Evolutionary conservation across 1,140 invertebrate genomes (phyloP).

Genomic region (Heliconius eleuchia): DNA sequence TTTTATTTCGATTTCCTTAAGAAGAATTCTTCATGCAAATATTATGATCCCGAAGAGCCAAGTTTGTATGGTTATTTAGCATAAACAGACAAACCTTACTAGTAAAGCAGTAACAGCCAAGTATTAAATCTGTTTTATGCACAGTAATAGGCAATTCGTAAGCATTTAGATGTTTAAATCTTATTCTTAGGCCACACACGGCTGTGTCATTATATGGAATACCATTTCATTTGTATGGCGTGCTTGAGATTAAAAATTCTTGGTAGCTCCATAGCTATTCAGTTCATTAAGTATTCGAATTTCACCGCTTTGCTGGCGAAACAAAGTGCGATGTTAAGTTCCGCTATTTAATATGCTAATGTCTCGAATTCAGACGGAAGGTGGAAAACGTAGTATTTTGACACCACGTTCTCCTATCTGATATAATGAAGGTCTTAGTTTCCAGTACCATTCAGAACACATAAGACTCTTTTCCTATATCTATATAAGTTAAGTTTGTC

Average conservation of each 20-base stretch:
- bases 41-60: conserved; percentile 44
- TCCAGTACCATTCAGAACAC: too few relatives aligned
- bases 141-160: conserved; percentile 46
- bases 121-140: conserved; percentile 44
- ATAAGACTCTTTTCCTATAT: not conserved
- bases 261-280: too few relatives aligned
- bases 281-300: too few relatives aligned
- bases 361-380: too few relatives aligned
- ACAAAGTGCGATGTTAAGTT: too few relatives aligned
- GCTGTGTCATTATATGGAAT: conserved; percentile 5
- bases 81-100: conserved; percentile 49
- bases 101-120: conserved; percentile 32
- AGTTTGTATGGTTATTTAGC: conserved; percentile 59
- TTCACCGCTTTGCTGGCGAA: too few relatives aligned
- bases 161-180: conserved; percentile 39
- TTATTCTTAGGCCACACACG: conserved; percentile 37
- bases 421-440: too few relatives aligned
- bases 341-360: too few relatives aligned
- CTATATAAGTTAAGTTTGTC: not conserved
- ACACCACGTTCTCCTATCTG: too few relatives aligned
- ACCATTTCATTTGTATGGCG: not conserved
- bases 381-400: not conserved
- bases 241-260: not conserved
- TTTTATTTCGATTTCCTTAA: conserved; percentile 45
- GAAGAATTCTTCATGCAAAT: conserved; percentile 55